Conservation (phyloP, 2,888 invertebrate genomes). For the Ceriagrion tenellum region DNA sequence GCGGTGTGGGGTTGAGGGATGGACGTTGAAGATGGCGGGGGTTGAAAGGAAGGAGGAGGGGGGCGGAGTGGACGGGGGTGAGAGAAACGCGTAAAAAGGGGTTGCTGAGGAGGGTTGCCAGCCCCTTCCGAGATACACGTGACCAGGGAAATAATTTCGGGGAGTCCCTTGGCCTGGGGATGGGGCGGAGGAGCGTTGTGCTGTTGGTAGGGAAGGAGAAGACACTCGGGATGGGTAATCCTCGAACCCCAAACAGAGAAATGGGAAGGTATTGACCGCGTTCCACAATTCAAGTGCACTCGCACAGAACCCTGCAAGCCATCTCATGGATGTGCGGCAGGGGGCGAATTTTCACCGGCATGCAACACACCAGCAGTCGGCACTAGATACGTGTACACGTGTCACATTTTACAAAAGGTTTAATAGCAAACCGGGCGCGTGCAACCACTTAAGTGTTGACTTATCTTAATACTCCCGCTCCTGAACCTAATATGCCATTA, state of each 20-base stretch:
- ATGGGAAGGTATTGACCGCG: not conserved
- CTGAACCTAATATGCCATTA: too few species aligned
- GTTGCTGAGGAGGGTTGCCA: not conserved
- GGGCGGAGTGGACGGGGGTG: not conserved
- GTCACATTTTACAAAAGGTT: too few species aligned
- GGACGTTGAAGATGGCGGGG: not conserved
- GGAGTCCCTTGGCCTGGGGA: not conserved
- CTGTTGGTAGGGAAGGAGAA: not conserved
- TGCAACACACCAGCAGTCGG: too few species aligned
- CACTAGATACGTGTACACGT: too few species aligned
- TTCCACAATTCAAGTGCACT: too few species aligned
- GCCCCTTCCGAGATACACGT: not conserved
- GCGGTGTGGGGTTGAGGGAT: not conserved
- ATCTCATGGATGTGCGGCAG: too few species aligned
- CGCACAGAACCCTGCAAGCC: too few species aligned
- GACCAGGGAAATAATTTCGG: constrained; percentile 13
- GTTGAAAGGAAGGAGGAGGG: not conserved
- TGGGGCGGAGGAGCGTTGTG: not conserved
- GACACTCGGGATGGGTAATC: not conserved
- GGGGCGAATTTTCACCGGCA: too few species aligned
- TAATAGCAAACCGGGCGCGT: too few species aligned
- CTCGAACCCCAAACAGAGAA: not conserved
- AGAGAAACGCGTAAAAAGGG: not conserved
- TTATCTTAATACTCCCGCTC: too few species aligned
- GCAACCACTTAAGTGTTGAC: too few species aligned